phyloP scores from a whole-genome alignment of 2,888 invertebrate genomes.

The Noctua fimbriata region DNA sequence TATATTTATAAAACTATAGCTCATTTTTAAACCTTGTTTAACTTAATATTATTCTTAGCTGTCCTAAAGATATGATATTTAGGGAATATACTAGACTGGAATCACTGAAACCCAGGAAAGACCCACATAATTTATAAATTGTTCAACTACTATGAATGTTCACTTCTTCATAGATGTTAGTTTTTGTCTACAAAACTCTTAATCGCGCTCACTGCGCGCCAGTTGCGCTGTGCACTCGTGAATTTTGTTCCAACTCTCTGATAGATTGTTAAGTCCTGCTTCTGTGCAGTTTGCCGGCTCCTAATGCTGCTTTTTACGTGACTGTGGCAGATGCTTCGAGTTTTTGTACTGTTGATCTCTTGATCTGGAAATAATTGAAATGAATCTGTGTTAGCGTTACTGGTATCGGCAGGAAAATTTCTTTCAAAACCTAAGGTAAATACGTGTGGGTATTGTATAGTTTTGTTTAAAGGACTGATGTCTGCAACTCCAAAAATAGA shows the following conservation, averaged over 20 bases:
- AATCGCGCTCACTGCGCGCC: slow-evolving; percentile 30
- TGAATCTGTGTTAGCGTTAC: slow-evolving; percentile 6
- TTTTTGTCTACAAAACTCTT: slow-evolving; percentile 19
- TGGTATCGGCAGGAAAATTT: neutral
- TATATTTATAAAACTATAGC: no score
- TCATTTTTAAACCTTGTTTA: neutral
- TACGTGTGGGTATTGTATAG: neutral
- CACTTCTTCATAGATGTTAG: neutral
- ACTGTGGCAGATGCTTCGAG: slow-evolving; percentile 17
- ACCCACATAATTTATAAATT: neutral
- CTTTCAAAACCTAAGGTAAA: neutral
- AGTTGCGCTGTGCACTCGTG: slow-evolving; percentile 58
- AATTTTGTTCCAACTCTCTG: slow-evolving; percentile 63
- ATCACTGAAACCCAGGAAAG: neutral
- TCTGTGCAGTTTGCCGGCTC: slow-evolving; percentile 50
- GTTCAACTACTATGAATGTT: neutral
- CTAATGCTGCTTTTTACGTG: slow-evolving; percentile 57
- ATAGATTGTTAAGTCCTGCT: slow-evolving; percentile 66
- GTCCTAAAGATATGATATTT: neutral
- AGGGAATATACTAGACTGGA: neutral
- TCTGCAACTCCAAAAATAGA: neutral
- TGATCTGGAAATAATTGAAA: slow-evolving; percentile 24
- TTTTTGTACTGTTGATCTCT: slow-evolving; percentile 17
- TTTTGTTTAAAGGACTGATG: neutral
- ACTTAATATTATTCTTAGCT: neutral